Base-by-base conservation (phyloP, 2,113 vertebrate genomes). In the Petrocephalus zakoni region DNA sequence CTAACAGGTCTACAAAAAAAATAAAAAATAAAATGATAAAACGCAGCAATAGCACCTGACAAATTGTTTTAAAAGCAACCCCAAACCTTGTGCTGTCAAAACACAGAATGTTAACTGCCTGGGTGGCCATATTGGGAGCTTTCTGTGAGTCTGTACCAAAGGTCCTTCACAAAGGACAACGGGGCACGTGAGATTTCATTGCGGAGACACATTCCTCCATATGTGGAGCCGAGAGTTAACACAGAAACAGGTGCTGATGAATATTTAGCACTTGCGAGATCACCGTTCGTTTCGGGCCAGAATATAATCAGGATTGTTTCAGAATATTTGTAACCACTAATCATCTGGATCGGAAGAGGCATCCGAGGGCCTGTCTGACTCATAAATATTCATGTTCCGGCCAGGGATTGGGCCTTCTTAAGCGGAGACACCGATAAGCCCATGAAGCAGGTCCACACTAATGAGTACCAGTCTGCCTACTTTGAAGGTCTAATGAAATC, bases 301-400 rank as follows among this genome's bases (percentile, higher is more conserved):
- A 64, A 58, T 61, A 42, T 61, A 64, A 87, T 87, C 55, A 61
- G 34, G n/a, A 86, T 86, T 86, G 52, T 55, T 34, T 86, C 52
- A n/a, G 84, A 86, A 86, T 86, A 86, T 86, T 86, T 86, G 84
- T 86, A 86, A 53, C 49, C 84, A 29, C 84, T 86, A 55, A 86
- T 86, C 84, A 55, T 55, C 55, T n/a, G n/a, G 84, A 86, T 34
- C 52, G 25, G 52, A 25, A 56, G 52, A 55, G 51, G 52, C 52
- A 56, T 29, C 72, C 2, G 72, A 78, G 72, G 81, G 17, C 51
- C 46, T 2, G 84, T 86, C 84, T 86, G 84, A n/a, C 52, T 21
- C 49, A 86, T 86, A 55, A 86, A 86, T 86, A 86, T 86, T 86
- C 52, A 86, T 55, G 53, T 25, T 53, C 15, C 84, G n/a, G 52